Conservation (phyloP, 1,140 invertebrate genomes). For the Spodoptera frugiperda region DNA sequence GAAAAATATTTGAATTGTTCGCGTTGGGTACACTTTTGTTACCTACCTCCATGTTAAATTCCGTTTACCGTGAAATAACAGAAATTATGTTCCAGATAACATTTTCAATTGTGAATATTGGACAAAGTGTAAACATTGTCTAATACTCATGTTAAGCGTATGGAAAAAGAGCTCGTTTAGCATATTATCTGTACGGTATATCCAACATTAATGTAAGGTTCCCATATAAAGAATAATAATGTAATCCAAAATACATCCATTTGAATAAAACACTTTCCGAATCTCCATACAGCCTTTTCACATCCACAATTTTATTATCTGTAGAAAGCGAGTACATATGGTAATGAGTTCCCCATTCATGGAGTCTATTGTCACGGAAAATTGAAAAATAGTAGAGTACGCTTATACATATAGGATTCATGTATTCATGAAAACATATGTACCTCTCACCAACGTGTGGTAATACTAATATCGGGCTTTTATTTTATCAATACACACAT, state of each 20-base stretch:
- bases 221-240: neutral
- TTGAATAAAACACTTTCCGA: slow-evolving; percentile 1
- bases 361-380: slow-evolving; percentile 68
- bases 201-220: neutral
- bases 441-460: slow-evolving; percentile 31
- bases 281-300: slow-evolving; percentile 26
- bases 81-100: no score
- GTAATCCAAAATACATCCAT: neutral
- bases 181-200: no score
- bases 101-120: no score
- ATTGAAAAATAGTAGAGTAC: slow-evolving; percentile 62
- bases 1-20: no score
- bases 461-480: slow-evolving; percentile 47
- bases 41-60: no score
- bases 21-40: no score
- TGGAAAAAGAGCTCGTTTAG: no score
- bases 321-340: slow-evolving; percentile 44
- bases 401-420: slow-evolving; percentile 60
- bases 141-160: no score
- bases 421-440: slow-evolving; percentile 65
- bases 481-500: slow-evolving; percentile 49
- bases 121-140: no score
- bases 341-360: slow-evolving; percentile 64
- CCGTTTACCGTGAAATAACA: no score
- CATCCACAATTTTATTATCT: slow-evolving; percentile 43